phyloP scores from a whole-genome alignment of 2,113 vertebrate species.

The Cynopterus brachyotis region DNA sequence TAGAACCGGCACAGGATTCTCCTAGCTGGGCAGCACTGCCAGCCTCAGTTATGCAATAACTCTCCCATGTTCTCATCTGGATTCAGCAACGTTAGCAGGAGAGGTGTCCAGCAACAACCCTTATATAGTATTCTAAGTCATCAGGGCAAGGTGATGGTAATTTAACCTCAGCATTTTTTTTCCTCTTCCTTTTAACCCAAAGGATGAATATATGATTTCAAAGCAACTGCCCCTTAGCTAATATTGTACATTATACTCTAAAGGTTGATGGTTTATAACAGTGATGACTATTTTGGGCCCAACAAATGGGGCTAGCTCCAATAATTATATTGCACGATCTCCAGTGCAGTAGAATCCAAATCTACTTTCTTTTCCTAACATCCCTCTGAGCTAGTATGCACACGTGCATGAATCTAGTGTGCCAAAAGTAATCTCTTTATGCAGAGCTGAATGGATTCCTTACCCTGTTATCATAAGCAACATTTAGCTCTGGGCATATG shows the following conservation, averaged over 20 bases:
- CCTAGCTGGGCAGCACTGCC: neutral
- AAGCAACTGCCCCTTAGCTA: constrained; percentile 58
- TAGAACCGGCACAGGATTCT: neutral
- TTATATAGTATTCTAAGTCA: constrained; percentile 38
- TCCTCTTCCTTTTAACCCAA: constrained; percentile 38
- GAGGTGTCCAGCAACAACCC: neutral
- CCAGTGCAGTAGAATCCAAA: constrained; percentile 45
- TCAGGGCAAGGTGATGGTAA: neutral
- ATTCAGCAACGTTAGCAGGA: constrained; percentile 1
- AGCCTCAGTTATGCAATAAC: neutral
- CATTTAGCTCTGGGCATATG: constrained; percentile 46
- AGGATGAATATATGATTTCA: constrained; percentile 66
- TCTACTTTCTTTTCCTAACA: constrained; percentile 66
- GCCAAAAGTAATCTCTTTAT: constrained; percentile 63
- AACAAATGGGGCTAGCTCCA: constrained; percentile 24
- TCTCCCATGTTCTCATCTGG: neutral
- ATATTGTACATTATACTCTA: neutral
- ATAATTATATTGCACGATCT: constrained; percentile 51
- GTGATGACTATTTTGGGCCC: constrained; percentile 64
- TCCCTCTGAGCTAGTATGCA: constrained; percentile 45
- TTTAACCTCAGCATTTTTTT: constrained; percentile 12
- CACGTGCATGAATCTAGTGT: constrained; percentile 60
- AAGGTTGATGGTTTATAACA: constrained; percentile 51
- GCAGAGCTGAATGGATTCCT: constrained; percentile 63
- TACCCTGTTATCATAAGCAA: constrained; percentile 40